These are phyloP conservation scores for Parapsyche elsis DNA, from an alignment of 1,140 invertebrate species.

Conservation along the genomic window DNA sequence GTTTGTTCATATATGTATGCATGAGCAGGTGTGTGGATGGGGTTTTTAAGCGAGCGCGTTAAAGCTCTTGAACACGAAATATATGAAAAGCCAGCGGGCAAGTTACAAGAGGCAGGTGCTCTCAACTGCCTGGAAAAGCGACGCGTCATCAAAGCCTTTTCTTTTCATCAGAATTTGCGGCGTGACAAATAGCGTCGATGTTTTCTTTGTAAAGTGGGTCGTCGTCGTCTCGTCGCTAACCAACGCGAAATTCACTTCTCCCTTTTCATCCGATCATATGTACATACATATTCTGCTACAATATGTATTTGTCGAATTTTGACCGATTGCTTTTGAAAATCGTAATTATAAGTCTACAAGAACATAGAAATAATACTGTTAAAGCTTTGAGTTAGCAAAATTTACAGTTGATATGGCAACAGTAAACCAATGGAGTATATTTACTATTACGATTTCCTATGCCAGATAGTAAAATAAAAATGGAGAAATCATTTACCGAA, in stretches of 20 bases:
- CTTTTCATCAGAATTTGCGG: conserved; percentile 37
- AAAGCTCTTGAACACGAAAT: conserved; percentile 48
- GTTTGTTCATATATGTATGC: too few species aligned
- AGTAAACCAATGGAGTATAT: too few species aligned
- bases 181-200: conserved; percentile 40
- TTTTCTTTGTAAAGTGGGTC: conserved; percentile 23
- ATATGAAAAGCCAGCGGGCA: conserved; percentile 46
- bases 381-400: too few species aligned
- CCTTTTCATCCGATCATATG: neutral
- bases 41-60: conserved; percentile 31
- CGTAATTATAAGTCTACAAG: too few species aligned
- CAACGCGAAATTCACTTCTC: neutral
- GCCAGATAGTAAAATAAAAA: too few species aligned
- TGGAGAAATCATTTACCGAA: too few species aligned
- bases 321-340: too few species aligned
- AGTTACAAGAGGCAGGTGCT: conserved; percentile 46
- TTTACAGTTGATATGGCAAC: too few species aligned
- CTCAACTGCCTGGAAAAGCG: conserved; percentile 44
- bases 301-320: too few species aligned
- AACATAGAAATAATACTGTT: too few species aligned
- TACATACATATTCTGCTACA: too few species aligned
- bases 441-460: too few species aligned
- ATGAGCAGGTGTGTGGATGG: neutral
- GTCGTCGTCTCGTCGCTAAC: neutral
- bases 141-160: conserved; percentile 44